Percentiles rank a stretch among this genome's conserved stretches.
Evolutionary conservation across 2,888 invertebrate genomes (phyloP).

Genomic region (Zele albiditarsus): DNA sequence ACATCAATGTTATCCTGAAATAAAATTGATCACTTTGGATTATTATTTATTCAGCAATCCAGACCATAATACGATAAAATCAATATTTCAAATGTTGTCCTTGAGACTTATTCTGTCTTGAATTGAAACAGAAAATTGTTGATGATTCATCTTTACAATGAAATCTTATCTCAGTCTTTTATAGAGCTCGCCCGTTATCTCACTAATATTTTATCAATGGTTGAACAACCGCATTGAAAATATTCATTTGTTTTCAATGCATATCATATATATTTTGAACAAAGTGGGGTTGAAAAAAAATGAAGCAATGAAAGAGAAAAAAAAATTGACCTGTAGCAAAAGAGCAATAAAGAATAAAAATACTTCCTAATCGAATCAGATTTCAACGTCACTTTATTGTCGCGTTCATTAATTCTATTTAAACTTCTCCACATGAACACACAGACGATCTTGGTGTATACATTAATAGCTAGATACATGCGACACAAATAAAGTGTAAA

Average conservation of each 20-base stretch:
- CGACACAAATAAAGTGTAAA: not conserved
- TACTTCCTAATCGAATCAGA: slow-evolving; percentile 69
- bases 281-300: not conserved
- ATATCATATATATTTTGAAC: too few relatives aligned
- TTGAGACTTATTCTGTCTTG: too few relatives aligned
- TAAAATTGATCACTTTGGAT: too few relatives aligned
- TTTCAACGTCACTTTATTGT: slow-evolving; percentile 65
- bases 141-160: too few relatives aligned
- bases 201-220: not conserved
- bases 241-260: not conserved
- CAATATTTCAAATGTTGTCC: too few relatives aligned
- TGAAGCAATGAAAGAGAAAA: not conserved
- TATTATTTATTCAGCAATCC: too few relatives aligned
- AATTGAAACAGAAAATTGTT: too few relatives aligned
- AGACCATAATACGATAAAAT: too few relatives aligned
- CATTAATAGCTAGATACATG: not conserved
- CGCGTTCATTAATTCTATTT: slow-evolving; percentile 67
- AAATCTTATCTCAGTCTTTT: not conserved
- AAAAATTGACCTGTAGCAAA: slow-evolving; percentile 25
- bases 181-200: not conserved
- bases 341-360: slow-evolving; percentile 51
- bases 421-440: slow-evolving; percentile 53
- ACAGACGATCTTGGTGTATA: not conserved
- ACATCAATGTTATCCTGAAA: too few relatives aligned
- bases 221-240: not conserved